Evolutionary conservation across 2,113 vertebrate species (phyloP).

Genomic region (Arenaria interpres): DNA sequence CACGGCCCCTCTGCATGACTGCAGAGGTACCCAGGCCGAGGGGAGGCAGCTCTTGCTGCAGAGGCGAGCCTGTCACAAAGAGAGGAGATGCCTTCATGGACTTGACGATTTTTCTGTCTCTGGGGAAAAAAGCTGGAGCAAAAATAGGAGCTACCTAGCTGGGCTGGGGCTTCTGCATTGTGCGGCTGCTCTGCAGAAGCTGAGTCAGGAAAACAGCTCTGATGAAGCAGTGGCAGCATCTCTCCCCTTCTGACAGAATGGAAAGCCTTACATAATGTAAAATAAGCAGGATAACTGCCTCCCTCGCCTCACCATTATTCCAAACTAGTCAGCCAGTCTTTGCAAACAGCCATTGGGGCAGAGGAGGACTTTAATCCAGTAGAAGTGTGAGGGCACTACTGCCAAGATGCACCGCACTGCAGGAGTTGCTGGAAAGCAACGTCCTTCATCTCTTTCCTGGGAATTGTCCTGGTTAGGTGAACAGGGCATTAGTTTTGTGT

Average conservation of each 20-base stretch:
- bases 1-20: rapidly evolving
- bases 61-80: rapidly evolving
- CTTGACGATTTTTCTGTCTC: neutral
- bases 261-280: neutral
- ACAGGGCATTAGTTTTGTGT: neutral
- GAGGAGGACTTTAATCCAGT: neutral
- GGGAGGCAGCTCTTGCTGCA: neutral
- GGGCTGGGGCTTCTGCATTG: rapidly evolving
- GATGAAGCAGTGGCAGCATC: slow-evolving; percentile 14
- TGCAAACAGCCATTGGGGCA: neutral
- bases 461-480: slow-evolving; percentile 5
- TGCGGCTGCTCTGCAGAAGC: neutral
- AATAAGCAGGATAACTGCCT: neutral
- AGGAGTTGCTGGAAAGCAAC: slow-evolving; percentile 16
- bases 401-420: neutral
- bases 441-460: neutral
- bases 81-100: neutral
- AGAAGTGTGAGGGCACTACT: slow-evolving; percentile 1
- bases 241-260: neutral
- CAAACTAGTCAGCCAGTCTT: neutral
- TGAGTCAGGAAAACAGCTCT: neutral
- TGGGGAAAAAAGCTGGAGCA: neutral
- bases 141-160: neutral
- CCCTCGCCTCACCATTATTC: neutral
- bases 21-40: neutral